Conservation (phyloP, 2,888 invertebrate genomes). For the Macrosoma leucophasiata region DNA sequence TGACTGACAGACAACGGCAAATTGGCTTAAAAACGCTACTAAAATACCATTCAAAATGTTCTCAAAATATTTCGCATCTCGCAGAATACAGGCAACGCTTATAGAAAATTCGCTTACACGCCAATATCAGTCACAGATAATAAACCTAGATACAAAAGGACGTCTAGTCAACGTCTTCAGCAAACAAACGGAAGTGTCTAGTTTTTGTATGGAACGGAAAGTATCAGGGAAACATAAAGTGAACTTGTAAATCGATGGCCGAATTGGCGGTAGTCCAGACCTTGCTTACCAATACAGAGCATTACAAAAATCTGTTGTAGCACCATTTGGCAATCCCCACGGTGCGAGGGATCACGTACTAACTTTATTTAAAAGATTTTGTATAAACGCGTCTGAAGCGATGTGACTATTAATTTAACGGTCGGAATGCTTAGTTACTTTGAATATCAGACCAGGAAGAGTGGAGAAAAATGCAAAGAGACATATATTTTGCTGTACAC, state of each 20-base stretch:
- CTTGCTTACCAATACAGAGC: constrained; percentile 66
- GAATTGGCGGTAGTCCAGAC: constrained; percentile 65
- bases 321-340: constrained; percentile 60
- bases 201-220: constrained; percentile 43
- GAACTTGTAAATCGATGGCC: constrained; percentile 70
- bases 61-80: constrained; percentile 1
- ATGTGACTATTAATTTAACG: constrained; percentile 57
- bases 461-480: no score
- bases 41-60: constrained; percentile 2
- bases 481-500: no score
- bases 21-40: background rate
- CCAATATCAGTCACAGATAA: background rate
- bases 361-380: constrained; percentile 66
- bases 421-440: constrained; percentile 41
- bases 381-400: constrained; percentile 49
- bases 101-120: constrained; percentile 4
- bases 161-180: constrained; percentile 25
- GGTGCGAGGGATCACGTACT: constrained; percentile 52
- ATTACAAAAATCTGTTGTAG: constrained; percentile 73
- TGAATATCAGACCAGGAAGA: constrained; percentile 38
- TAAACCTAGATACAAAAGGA: background rate
- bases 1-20: no score
- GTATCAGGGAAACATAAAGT: constrained; percentile 61
- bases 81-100: constrained; percentile 2
- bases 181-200: constrained; percentile 39